Base-by-base conservation (phyloP, 2,113 vertebrate species). In the Ophthalmolycus amberensis region DNA sequence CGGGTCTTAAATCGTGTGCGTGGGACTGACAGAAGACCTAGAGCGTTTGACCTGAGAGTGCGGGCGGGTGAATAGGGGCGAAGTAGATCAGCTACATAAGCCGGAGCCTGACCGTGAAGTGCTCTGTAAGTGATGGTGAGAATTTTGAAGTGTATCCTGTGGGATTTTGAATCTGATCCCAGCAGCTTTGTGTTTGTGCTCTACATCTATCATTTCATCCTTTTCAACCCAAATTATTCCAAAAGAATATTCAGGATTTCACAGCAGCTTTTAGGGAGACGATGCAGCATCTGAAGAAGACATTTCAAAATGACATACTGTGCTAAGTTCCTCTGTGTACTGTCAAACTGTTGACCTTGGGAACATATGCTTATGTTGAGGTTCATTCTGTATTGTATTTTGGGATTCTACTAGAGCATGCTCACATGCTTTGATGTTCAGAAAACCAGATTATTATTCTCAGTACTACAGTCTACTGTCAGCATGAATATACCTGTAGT, bases 81-180 rank as follows among this genome's bases (percentile, higher is more conserved):
- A 25, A 25, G 25, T 25, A 25, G 25, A 25, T 25, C 25, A 25
- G 25, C 25, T 25, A 25, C 25, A 25, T 25, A 25, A 25, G 25
- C 25, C 25, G 25, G 25, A 25, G 25, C 25, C 25, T 25, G 25
- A 25, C 25, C 25, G 25, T 25, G 25, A 25, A 25, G 25, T 25
- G 25, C 25, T 25, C 25, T 25, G 1, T 25, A 25, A 25, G 25
- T 25, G 25, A 25, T 25, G 25, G 25, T 25, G 25, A 25, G 25
- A 25, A 25, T 25, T 25, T 25, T 25, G 25, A 25, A 25, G 25
- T 25, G 25, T 25, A 25, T 25, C 25, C 25, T 25, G 62, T 29
- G 42, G 29, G 40, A 14, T 58, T 69, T 44, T 9, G 58, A 68
- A 77, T 76, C n/a, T 42, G 48, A 67, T 58, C 64, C 27, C 32